Conservation (phyloP, 1,140 invertebrate species). For the Tyrophagus putrescentiae region DNA sequence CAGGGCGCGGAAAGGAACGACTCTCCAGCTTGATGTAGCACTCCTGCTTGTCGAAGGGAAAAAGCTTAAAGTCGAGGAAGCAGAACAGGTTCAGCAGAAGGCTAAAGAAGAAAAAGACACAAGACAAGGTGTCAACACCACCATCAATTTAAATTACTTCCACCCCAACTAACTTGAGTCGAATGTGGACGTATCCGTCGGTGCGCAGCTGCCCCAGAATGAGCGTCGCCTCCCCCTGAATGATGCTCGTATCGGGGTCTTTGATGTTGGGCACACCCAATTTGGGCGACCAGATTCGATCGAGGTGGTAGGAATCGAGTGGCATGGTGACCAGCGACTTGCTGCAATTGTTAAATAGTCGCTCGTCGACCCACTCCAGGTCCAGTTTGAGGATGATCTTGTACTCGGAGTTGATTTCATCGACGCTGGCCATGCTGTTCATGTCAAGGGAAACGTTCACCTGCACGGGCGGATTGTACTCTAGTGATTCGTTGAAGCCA, state of each 20-base stretch:
- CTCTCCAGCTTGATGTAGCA: slow-evolving; percentile 10
- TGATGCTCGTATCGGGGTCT: slow-evolving; percentile 1
- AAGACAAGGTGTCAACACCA: neutral
- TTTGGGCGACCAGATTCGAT: slow-evolving; percentile 17
- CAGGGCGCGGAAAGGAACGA: neutral
- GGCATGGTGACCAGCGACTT: neutral
- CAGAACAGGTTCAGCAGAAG: slow-evolving; percentile 13
- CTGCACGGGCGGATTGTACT: neutral
- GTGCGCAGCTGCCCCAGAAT: neutral
- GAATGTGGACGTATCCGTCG: slow-evolving; percentile 8
- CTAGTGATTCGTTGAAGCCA: neutral
- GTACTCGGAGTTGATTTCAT: slow-evolving; percentile 15
- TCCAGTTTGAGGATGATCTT: slow-evolving; percentile 1
- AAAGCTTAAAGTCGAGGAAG: neutral
- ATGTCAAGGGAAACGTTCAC: slow-evolving; percentile 15
- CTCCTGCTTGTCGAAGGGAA: slow-evolving; percentile 10
- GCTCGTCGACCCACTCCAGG: slow-evolving; percentile 12
- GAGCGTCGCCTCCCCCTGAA: neutral
- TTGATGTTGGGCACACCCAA: slow-evolving; percentile 15
- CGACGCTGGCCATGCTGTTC: slow-evolving; percentile 8
- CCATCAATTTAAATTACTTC: neutral
- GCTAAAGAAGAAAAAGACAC: neutral
- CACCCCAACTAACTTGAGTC: slow-evolving; percentile 1
- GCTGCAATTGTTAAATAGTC: neutral
- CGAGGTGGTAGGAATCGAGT: neutral